These are phyloP conservation scores for Aleiodes alternator DNA, from an alignment of 2,888 invertebrate species.

Conservation along the genomic window DNA sequence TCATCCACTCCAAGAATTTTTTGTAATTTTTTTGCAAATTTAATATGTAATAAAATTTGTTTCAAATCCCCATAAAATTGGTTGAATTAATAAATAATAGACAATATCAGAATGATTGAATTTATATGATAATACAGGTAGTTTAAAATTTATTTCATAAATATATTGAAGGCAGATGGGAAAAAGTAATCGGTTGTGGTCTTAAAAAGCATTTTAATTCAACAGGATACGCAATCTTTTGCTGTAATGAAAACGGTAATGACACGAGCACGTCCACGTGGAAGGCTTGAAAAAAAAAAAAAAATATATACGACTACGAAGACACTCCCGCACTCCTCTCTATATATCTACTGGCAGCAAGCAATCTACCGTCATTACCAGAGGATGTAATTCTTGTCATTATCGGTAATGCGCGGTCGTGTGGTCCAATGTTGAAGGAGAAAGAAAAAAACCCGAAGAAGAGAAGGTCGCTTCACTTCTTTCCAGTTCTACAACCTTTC, in stretches of 20 bases:
- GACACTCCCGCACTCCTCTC: conserved; percentile 49
- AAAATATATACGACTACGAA: conserved; percentile 31
- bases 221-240: conserved; percentile 40
- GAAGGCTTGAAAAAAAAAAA: neutral
- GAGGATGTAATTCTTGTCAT: conserved; percentile 44
- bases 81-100: too few relatives aligned
- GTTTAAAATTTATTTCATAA: too few relatives aligned
- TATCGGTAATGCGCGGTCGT: conserved; percentile 40
- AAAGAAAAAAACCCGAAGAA: neutral
- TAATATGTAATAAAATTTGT: too few relatives aligned
- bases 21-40: too few relatives aligned
- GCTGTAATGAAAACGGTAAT: conserved; percentile 51
- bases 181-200: conserved; percentile 22
- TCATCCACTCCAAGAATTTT: too few relatives aligned
- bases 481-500: conserved; percentile 24
- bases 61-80: too few relatives aligned
- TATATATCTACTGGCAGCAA: conserved; percentile 6
- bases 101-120: too few relatives aligned
- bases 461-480: conserved; percentile 23
- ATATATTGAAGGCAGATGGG: neutral
- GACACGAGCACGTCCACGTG: conserved; percentile 38
- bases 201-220: conserved; percentile 48
- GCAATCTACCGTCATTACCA: conserved; percentile 54
- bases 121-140: too few relatives aligned
- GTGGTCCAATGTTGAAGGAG: conserved; percentile 11